These are phyloP conservation scores for Meloidogyne hapla DNA, from an alignment of 1,140 invertebrate genomes.

Conservation along the genomic window DNA sequence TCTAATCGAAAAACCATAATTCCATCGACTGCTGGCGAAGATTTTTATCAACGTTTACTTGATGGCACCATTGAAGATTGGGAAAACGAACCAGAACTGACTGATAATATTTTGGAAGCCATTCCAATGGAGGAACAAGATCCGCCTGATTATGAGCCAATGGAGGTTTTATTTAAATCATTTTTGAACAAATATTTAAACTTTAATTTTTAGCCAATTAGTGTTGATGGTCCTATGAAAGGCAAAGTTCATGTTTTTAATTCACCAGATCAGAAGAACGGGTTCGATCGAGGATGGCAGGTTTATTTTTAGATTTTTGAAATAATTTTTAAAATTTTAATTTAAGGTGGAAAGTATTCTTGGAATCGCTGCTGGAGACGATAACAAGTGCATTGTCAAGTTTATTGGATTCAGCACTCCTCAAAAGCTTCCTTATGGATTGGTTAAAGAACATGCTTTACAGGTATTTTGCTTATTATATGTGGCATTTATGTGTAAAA, in stretches of 20 bases:
- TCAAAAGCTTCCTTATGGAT: slow-evolving; percentile 20
- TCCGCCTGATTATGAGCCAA: slow-evolving; percentile 12
- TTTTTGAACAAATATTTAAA: background rate
- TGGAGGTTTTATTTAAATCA: slow-evolving; percentile 10
- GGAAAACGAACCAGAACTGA: background rate
- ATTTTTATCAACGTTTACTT: background rate
- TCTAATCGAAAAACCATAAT: background rate
- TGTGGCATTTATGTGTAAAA: background rate
- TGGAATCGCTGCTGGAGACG: background rate
- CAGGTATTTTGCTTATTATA: slow-evolving; percentile 23
- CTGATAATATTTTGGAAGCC: background rate
- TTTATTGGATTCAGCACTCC: slow-evolving; percentile 21
- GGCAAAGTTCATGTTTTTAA: background rate
- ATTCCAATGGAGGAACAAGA: slow-evolving; percentile 4
- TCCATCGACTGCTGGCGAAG: background rate
- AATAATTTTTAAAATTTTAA: background rate
- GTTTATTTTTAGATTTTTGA: slow-evolving; percentile 11
- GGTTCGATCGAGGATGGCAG: slow-evolving; percentile 26
- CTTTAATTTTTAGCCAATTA: slow-evolving; percentile 13
- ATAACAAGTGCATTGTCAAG: slow-evolving; percentile 20
- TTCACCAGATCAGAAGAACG: slow-evolving; percentile 15
- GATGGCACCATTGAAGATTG: background rate
- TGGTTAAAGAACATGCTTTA: slow-evolving; percentile 13
- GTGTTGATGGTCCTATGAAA: background rate
- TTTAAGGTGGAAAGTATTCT: slow-evolving; percentile 15